Evolutionary conservation across 2,113 vertebrate species (phyloP), one percentile per base, ranked within the genome.

Genomic region (Pavo muticus): DNA sequence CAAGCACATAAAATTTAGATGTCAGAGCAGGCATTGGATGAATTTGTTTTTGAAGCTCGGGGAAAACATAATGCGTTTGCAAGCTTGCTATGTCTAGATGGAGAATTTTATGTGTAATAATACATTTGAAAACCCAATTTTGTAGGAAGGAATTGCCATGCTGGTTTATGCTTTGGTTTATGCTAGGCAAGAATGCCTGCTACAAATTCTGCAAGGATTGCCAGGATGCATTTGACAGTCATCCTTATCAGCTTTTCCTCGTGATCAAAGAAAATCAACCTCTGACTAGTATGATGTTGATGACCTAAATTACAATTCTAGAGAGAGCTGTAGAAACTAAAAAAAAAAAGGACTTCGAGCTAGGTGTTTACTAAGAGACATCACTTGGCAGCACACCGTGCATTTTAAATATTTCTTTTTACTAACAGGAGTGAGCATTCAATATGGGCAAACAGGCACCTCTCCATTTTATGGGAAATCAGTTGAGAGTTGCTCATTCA

Each of bases 281-380:
- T 44, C 15, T 87, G 59, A 61, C 70, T 87, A 47, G 64, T 74
- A 69, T 68, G 60, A 83, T 9, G 20, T 56, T 74, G 67, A 25
- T 95, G 81, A 95, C 93, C 83, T 90, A 94, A 93, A 94, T 90
- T 90, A 44, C 39, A 67, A 2, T 71, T 71, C 42, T 63, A 78
- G 39, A 12, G 63, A 91, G 50, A 83, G 37, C 4, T 80, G 60
- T 42, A 86, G 61, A 76, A 90, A 87, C 45, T 45, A 27, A 12
- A 23, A 40, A 57, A 83, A 92, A 78, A 16, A 54, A 54, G 76
- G 39, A 50, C 25, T 65, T 47, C 77, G 32, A 87, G 25, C 17
- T 52, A 40, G 16, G 9, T 88, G 37, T 78, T 91, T 81, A 57
- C 30, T 79, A 68, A 88, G 56, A 88, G 13, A 52, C 25, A 6